phyloP scores from a whole-genome alignment of 2,113 vertebrate species.

The Xenotilapia flavipinnis region DNA sequence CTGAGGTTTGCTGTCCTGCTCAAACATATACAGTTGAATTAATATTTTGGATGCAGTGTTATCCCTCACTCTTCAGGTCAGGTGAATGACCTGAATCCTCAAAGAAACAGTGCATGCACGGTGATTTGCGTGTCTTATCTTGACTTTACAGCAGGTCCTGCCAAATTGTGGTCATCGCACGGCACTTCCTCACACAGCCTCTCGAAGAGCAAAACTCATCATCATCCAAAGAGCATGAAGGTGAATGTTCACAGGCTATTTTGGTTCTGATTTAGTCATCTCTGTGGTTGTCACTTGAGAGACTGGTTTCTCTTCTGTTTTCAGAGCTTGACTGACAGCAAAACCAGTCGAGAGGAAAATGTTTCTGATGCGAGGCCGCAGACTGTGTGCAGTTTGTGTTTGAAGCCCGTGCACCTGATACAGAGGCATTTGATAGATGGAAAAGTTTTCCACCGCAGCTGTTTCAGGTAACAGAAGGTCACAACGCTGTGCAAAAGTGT shows the following conservation, averaged over 20 bases:
- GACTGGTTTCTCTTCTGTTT: background rate
- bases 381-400: conserved; percentile 53
- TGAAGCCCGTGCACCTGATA: conserved; percentile 81
- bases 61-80: background rate
- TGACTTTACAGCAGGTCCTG: conserved; percentile 60
- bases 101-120: background rate
- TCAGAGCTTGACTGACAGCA: conserved; percentile 9
- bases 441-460: conserved; percentile 82
- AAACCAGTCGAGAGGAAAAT: background rate
- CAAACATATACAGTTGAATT: background rate
- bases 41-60: background rate
- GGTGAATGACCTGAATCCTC: background rate
- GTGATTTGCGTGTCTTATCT: conserved; percentile 21
- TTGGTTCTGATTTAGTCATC: background rate
- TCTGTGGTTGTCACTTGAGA: background rate
- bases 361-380: conserved; percentile 42
- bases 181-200: conserved; percentile 6
- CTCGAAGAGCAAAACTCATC: conserved; percentile 2
- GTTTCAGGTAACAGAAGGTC: conserved; percentile 78
- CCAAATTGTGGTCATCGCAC: conserved; percentile 46
- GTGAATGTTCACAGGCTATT: background rate
- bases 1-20: background rate
- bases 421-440: conserved; percentile 80
- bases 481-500: background rate
- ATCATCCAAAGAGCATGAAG: background rate